phyloP scores from a whole-genome alignment of 2,113 vertebrate species.

The Lutjanus erythropterus region DNA sequence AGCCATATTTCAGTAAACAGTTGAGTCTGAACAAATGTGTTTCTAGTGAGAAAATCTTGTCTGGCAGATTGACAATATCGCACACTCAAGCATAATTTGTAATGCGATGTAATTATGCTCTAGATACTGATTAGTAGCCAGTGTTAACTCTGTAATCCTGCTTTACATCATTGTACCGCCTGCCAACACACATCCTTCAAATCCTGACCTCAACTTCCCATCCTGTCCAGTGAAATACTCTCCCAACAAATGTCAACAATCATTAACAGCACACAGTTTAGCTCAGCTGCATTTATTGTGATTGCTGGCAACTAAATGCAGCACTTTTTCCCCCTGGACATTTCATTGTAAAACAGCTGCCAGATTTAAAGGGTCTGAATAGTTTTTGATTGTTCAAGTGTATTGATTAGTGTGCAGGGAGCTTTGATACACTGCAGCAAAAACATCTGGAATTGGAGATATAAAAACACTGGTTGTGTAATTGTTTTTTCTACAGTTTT shows the following conservation, averaged over 20 bases:
- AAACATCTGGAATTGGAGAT: constrained; percentile 2
- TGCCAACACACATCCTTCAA: constrained; percentile 68
- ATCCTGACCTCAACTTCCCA: constrained; percentile 60
- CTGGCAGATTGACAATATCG: constrained; percentile 70
- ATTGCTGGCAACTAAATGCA: constrained; percentile 58
- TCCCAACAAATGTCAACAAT: constrained; percentile 58
- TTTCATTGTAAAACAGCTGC: constrained; percentile 56
- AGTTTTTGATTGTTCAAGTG: constrained; percentile 35
- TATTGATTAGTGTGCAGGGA: constrained; percentile 52
- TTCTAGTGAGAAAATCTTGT: constrained; percentile 50
- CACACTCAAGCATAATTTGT: constrained; percentile 60
- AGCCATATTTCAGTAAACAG: constrained; percentile 29
- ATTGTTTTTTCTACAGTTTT: background rate
- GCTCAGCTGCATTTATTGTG: constrained; percentile 60
- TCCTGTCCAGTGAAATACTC: constrained; percentile 35
- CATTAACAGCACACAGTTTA: constrained; percentile 52
- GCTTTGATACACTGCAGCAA: constrained; percentile 32
- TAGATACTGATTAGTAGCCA: constrained; percentile 63
- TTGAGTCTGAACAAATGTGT: constrained; percentile 31
- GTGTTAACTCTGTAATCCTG: constrained; percentile 61
- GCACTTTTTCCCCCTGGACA: constrained; percentile 34
- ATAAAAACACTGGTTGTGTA: background rate
- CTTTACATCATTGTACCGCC: constrained; percentile 65
- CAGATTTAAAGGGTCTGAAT: constrained; percentile 36
- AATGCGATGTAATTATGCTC: constrained; percentile 56